These are phyloP conservation scores for Apus apus DNA, from an alignment of 2,113 vertebrate species.

Conservation along the genomic window DNA sequence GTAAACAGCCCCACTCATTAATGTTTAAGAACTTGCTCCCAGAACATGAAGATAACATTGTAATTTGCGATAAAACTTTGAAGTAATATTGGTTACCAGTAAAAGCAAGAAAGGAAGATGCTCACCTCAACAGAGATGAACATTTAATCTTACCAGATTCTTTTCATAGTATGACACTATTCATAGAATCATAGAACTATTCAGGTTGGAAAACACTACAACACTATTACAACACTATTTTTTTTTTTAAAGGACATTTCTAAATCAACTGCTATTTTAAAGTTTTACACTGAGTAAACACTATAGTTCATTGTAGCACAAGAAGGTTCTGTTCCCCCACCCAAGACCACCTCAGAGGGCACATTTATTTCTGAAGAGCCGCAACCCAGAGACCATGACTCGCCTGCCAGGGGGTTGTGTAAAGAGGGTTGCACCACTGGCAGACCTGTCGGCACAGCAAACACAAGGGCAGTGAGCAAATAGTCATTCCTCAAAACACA, in stretches of 20 bases:
- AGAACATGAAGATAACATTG: not conserved
- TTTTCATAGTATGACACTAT: not conserved
- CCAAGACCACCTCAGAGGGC: not conserved
- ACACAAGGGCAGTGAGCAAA: constrained; percentile 18
- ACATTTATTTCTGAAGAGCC: constrained; percentile 8
- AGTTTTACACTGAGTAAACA: not conserved
- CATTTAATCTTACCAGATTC: not conserved
- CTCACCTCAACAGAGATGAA: not conserved
- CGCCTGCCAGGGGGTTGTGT: not conserved
- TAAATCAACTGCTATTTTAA: not conserved
- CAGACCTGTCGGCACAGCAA: constrained; percentile 32
- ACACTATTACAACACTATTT: not conserved
- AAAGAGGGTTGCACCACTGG: constrained; percentile 44
- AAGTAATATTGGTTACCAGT: not conserved
- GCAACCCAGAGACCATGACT: constrained; percentile 21
- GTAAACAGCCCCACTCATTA: not conserved
- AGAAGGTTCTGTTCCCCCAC: not conserved
- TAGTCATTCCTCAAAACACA: not conserved
- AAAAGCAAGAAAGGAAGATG: not conserved
- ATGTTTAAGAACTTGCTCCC: not conserved
- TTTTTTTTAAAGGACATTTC: constrained; percentile 5
- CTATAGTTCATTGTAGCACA: not conserved
- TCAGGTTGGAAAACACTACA: no score
- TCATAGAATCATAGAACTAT: no score
- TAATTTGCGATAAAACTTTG: constrained; percentile 19